Evolutionary conservation across 2,797 vertebrate genomes (phyloP).

Genomic region (Poecilia picta): DNA sequence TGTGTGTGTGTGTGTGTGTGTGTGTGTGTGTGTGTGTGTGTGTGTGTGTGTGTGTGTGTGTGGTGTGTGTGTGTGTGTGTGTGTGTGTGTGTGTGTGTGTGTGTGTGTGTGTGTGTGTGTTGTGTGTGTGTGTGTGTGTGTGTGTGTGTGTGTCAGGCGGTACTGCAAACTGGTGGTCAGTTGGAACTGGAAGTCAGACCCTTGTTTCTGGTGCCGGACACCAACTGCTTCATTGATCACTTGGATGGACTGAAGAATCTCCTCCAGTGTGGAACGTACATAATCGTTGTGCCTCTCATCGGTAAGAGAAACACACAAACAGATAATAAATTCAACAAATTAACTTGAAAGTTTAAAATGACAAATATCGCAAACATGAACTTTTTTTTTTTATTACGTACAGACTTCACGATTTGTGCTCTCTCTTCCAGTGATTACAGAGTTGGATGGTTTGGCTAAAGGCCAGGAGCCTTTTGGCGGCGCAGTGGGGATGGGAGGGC

Average conservation of each 20-base stretch:
- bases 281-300: slow-evolving; percentile 95
- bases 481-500: slow-evolving; percentile 52
- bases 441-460: slow-evolving; percentile 95
- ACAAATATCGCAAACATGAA: not conserved
- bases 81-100: too few species aligned
- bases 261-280: slow-evolving; percentile 89
- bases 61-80: too few species aligned
- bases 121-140: not conserved
- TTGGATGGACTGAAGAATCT: slow-evolving; percentile 87
- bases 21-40: not conserved
- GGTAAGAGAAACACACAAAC: slow-evolving; percentile 82
- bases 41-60: slow-evolving; percentile 22
- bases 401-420: slow-evolving; percentile 24
- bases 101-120: too few species aligned
- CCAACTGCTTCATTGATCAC: slow-evolving; percentile 98
- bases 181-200: slow-evolving; percentile 96
- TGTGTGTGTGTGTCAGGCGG: slow-evolving; percentile 81
- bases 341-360: slow-evolving; percentile 2
- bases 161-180: slow-evolving; percentile 92
- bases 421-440: slow-evolving; percentile 90
- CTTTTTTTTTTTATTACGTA: not conserved
- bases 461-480: slow-evolving; percentile 87
- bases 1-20: too few species aligned
- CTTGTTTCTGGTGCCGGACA: slow-evolving; percentile 94
- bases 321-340: not conserved